Base-by-base conservation (phyloP, 2,888 invertebrate genomes). In the Laspeyria flexula region DNA sequence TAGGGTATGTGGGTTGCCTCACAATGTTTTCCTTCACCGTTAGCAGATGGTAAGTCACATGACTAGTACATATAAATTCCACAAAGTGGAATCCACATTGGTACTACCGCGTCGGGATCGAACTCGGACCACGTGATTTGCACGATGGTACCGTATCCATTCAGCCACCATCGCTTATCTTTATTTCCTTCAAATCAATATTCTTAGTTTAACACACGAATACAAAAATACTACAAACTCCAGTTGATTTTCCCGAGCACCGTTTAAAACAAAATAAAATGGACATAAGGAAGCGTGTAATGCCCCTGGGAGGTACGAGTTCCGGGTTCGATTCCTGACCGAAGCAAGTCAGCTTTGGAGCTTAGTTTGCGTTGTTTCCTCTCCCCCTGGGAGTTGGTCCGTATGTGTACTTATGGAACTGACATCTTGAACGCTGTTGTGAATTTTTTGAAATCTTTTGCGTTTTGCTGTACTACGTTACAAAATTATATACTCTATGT, bases 311-410 rank as follows among this genome's bases (percentile, higher is more conserved):
- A 71, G 43, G 65, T 55, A 55, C 54, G 38, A 56, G 71, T 65
- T 67, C 63, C 69, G 55, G 69, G 65, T 71, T 71, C 70, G 71
- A 71, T 71, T 67, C 68, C 71, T 65, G 65, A 65, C 71, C 68
- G 63, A 60, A 55, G 67, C 69, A 55, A 67, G 71, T 60, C 58
- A 56, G 70, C 68, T 62, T 59, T 53, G 57, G 54, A 65, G 71
- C 70, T 71, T 67, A 67, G 62, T 65, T 62, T 53, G 41, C 62
- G 63, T 65, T 65, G 68, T 65, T 67, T 52, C 68, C 45, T 31
- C 18, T 39, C 37, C 68, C 27, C 54, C n/a, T 3, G 65, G 55
- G 71, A 61, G 52, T 54, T 55, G 43, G 58, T 56, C 38, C 50
- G 48, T 51, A 38, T 55, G 51, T 67, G 34, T 55, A 64, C 43